Percentiles rank a stretch among this genome's conserved stretches.
phyloP scores from a whole-genome alignment of 2,113 vertebrate species.

The Oxyura jamaicensis region DNA sequence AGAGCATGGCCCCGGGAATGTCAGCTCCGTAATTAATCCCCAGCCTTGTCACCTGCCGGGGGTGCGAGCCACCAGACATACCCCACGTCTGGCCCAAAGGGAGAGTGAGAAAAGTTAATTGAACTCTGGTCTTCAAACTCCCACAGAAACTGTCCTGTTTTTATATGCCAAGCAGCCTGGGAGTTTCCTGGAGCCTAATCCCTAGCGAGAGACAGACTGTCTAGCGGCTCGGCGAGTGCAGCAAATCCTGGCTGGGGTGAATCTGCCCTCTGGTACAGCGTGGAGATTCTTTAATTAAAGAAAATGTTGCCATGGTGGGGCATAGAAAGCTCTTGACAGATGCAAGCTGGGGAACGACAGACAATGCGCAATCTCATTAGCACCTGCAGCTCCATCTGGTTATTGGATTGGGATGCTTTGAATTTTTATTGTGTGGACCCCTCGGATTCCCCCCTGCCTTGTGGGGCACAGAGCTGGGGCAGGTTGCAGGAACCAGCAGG shows the following conservation, averaged over 20 bases:
- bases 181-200: slow-evolving; percentile 45
- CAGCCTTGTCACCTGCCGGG: slow-evolving; percentile 17
- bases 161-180: not conserved
- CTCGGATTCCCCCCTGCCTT: not conserved
- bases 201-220: slow-evolving; percentile 42
- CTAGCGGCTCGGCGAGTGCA: not conserved
- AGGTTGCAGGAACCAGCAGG: accelerated
- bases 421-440: not conserved
- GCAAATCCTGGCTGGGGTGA: not conserved
- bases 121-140: not conserved
- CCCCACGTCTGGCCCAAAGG: not conserved
- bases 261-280: slow-evolving; percentile 12
- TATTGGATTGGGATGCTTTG: slow-evolving; percentile 40
- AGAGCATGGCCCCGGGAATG: not conserved
- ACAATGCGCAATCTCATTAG: slow-evolving; percentile 33
- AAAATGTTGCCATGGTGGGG: slow-evolving; percentile 55
- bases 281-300: slow-evolving; percentile 55
- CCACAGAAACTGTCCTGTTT: not conserved
- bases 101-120: slow-evolving; percentile 63
- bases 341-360: slow-evolving; percentile 13
- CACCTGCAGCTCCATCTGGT: slow-evolving; percentile 44
- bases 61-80: not conserved
- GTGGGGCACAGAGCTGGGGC: not conserved
- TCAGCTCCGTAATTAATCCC: slow-evolving; percentile 49
- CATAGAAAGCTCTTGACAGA: slow-evolving; percentile 38